Evolutionary conservation across 1,140 invertebrate species (phyloP).

Genomic region (Caenorhabditis inopinata): DNA sequence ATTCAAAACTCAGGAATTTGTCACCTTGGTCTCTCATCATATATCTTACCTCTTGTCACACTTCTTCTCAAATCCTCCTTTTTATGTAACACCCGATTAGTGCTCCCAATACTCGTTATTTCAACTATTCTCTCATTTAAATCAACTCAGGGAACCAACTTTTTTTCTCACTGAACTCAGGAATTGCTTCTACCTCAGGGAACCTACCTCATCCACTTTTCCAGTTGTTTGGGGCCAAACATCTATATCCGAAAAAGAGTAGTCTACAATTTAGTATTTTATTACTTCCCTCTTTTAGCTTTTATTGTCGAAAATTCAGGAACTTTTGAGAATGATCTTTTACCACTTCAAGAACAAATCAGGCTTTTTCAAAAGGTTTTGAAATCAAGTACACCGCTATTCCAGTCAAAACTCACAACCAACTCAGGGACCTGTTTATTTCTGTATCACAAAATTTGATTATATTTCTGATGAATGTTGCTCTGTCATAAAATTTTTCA

Average conservation of each 20-base stretch:
- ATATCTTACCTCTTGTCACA: constrained; percentile 34
- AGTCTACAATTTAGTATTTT: constrained; percentile 23
- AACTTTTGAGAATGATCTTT: constrained; percentile 4
- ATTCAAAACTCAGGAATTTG: constrained; percentile 33
- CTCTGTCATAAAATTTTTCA: constrained; percentile 21
- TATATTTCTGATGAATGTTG: constrained; percentile 32
- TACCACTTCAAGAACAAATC: too few relatives aligned
- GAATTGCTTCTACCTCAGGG: constrained; percentile 26
- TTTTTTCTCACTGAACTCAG: constrained; percentile 18
- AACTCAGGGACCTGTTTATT: constrained; percentile 20
- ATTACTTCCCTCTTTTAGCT: constrained; percentile 2
- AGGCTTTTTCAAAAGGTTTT: neutral
- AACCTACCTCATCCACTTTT: constrained; percentile 17
- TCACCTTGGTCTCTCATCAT: constrained; percentile 32
- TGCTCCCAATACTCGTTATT: constrained; percentile 14
- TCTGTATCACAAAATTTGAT: constrained; percentile 27
- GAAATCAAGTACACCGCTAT: neutral
- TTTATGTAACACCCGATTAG: neutral
- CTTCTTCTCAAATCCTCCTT: neutral
- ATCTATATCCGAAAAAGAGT: neutral
- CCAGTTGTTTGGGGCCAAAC: constrained; percentile 19
- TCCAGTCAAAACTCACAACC: constrained; percentile 3
- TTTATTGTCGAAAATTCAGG: neutral
- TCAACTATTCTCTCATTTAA: neutral
- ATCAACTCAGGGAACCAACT: constrained; percentile 14